Evolutionary conservation across 2,113 vertebrate genomes (phyloP).

Genomic region (Rhynchopsitta pachyrhyncha): DNA sequence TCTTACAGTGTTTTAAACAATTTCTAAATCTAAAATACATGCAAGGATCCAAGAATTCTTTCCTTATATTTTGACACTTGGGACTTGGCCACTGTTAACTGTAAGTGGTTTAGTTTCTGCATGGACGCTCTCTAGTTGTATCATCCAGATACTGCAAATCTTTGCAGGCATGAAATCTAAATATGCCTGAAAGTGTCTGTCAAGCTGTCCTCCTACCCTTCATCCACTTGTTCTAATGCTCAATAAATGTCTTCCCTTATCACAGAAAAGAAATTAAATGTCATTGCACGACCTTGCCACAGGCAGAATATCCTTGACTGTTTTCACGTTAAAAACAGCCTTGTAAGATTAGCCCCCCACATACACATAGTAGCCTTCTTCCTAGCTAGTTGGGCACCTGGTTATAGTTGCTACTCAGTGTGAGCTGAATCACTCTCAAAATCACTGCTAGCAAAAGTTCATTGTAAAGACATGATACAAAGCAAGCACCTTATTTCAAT

Average conservation of each 20-base stretch:
- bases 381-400: neutral
- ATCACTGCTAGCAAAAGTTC: neutral
- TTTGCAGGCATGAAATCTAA: neutral
- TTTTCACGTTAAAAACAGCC: neutral
- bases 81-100: neutral
- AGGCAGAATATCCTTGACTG: neutral
- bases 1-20: neutral
- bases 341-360: neutral
- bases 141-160: neutral
- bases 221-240: neutral
- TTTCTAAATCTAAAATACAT: neutral
- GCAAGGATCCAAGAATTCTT: neutral
- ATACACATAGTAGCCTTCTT: neutral
- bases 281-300: neutral
- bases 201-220: neutral
- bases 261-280: neutral
- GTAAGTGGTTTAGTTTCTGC: neutral
- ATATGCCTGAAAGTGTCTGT: neutral
- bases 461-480: neutral
- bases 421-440: neutral
- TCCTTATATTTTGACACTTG: neutral
- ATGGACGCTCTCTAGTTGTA: neutral
- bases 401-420: neutral
- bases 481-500: neutral
- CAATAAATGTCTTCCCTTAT: neutral